phyloP scores from a whole-genome alignment of 2,113 vertebrate genomes.

The Pangasianodon hypophthalmus region DNA sequence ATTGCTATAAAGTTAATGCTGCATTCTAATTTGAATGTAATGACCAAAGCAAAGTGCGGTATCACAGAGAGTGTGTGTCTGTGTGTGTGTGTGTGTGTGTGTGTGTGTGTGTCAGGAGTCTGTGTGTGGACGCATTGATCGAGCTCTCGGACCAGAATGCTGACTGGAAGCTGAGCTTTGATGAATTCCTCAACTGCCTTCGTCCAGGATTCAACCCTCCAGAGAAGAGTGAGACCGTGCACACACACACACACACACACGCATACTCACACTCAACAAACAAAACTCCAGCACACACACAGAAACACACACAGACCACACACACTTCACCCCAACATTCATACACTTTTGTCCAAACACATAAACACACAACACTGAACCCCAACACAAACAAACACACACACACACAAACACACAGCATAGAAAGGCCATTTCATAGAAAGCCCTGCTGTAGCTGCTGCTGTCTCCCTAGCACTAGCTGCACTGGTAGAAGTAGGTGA shows the following conservation, averaged over 20 bases:
- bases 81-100: conserved; percentile 13
- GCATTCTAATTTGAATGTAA: neutral
- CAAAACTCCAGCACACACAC: neutral
- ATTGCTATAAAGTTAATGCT: neutral
- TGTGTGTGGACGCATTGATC: conserved; percentile 96
- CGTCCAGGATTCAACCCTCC: conserved; percentile 93
- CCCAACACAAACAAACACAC: neutral
- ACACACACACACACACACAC: neutral
- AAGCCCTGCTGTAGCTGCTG: conserved; percentile 22
- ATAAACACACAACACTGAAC: neutral
- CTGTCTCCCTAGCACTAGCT: neutral
- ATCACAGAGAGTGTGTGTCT: neutral
- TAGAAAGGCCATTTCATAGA: neutral
- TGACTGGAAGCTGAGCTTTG: conserved; percentile 98
- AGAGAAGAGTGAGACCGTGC: conserved; percentile 86
- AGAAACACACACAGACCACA: neutral
- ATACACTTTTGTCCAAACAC: neutral
- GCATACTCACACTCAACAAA: neutral
- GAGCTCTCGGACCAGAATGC: conserved; percentile 97
- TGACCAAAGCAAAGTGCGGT: neutral
- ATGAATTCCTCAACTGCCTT: conserved; percentile 96
- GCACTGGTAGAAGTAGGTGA: conserved; percentile 48
- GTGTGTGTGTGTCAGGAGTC: conserved; percentile 77
- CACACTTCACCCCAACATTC: neutral
- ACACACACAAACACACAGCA: neutral